These are phyloP conservation scores for Clytia hemisphaerica DNA, from an alignment of 30 jellyfish, hydroid and myxozoan genomes.

Conservation along the genomic window DNA sequence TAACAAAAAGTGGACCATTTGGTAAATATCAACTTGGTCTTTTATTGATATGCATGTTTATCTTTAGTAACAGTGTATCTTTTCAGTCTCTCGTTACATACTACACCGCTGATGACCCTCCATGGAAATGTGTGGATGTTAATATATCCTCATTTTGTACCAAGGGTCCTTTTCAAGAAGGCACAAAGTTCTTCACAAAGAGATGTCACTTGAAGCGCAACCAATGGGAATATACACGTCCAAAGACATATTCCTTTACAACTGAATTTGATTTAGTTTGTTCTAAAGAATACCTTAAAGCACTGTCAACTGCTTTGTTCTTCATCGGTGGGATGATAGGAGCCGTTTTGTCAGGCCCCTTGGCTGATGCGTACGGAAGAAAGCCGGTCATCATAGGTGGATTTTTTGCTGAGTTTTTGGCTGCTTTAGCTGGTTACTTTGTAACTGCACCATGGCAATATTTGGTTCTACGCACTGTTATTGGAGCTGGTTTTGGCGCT, in stretches of 20 bases:
- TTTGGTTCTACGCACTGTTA: not conserved
- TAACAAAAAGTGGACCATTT: no score
- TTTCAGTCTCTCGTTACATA: no score
- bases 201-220: not conserved
- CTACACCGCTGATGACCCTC: no score
- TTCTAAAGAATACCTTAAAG: not conserved
- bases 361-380: not conserved
- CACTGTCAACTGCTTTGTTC: not conserved
- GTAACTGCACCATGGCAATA: conserved; percentile 13
- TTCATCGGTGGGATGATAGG: conserved; percentile 19
- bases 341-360: not conserved
- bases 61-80: no score
- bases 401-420: not conserved
- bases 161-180: no score
- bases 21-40: no score
- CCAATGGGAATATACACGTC: not conserved
- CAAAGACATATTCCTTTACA: not conserved
- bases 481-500: not conserved
- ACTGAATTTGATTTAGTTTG: conserved; percentile 21
- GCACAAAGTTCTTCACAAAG: no score
- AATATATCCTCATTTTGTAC: no score
- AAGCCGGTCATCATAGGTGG: not conserved
- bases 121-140: no score
- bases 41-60: no score
- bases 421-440: not conserved